Evolutionary conservation across 2,888 invertebrate genomes (phyloP).

Genomic region (Trachelus iudaicus): DNA sequence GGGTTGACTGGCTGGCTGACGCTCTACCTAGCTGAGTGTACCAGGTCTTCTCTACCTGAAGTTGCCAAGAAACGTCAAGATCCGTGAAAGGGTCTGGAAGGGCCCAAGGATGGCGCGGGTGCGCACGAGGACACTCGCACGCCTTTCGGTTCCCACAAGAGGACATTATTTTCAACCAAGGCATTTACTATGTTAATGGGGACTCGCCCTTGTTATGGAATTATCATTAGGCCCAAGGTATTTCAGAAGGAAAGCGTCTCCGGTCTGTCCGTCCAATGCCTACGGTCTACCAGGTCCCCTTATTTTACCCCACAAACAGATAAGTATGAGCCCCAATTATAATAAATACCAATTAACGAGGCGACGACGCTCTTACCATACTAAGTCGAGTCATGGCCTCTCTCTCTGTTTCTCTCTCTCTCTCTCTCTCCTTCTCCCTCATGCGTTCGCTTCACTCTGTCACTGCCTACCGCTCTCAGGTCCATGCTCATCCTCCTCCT

Average conservation of each 20-base stretch:
- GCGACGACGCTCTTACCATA: conserved; percentile 48
- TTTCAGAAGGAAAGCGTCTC: conserved; percentile 1
- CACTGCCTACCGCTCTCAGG: conserved; percentile 43
- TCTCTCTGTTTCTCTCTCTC: conserved; percentile 17
- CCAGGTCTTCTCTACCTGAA: not conserved
- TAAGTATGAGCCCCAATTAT: conserved; percentile 61
- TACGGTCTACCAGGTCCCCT: conserved; percentile 22
- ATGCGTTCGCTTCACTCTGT: conserved; percentile 20
- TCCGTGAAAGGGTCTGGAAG: not conserved
- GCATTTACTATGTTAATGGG: conserved; percentile 55
- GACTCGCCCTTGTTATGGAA: conserved; percentile 51
- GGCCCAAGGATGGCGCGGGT: not conserved
- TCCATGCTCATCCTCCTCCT: conserved; percentile 3
- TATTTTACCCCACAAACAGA: conserved; percentile 46
- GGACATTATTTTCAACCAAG: conserved; percentile 39
- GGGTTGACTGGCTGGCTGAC: not conserved
- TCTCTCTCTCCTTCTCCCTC: conserved; percentile 28
- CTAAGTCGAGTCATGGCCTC: not conserved
- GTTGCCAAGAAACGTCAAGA: not conserved
- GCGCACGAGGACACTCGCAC: not conserved
- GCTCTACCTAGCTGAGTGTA: conserved; percentile 18
- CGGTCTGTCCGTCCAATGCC: not conserved
- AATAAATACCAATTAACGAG: conserved; percentile 65
- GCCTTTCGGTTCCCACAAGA: conserved; percentile 36
- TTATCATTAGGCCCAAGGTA: conserved; percentile 39